Evolutionary conservation across 2,113 vertebrate genomes (phyloP).

Genomic region (Heterocephalus glaber): DNA sequence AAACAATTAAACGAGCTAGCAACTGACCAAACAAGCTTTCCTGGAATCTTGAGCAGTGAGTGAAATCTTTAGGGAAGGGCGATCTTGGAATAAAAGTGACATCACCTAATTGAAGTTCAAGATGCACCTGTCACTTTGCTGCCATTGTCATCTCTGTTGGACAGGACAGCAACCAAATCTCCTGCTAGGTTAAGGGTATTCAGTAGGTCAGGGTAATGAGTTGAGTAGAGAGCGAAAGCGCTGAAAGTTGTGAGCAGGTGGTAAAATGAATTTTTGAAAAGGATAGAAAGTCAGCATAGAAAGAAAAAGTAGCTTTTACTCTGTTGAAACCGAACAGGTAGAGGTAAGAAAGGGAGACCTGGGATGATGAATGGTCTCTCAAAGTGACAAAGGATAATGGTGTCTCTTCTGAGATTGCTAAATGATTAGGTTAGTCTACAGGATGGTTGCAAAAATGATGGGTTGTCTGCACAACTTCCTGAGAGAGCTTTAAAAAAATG

Average conservation of each 20-base stretch:
- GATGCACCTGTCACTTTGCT: not conserved
- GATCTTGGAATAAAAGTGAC: not conserved
- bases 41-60: not conserved
- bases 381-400: not conserved
- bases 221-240: not conserved
- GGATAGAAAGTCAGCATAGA: not conserved
- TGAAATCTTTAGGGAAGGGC: not conserved
- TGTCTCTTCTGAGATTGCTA: not conserved
- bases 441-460: not conserved
- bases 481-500: too few relatives aligned
- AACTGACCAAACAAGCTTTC: not conserved
- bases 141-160: not conserved
- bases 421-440: not conserved
- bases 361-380: not conserved
- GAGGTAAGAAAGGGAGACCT: not conserved
- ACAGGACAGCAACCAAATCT: not conserved
- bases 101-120: not conserved
- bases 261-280: not conserved
- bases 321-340: not conserved
- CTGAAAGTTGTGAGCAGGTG: not conserved
- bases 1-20: not conserved
- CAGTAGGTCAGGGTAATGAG: not conserved
- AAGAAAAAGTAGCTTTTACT: not conserved
- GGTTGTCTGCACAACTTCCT: not conserved
- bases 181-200: not conserved